Evolutionary conservation across 2,888 invertebrate genomes (phyloP), one percentile per base, ranked within the genome.

Genomic region (Eupeodes luniger): DNA sequence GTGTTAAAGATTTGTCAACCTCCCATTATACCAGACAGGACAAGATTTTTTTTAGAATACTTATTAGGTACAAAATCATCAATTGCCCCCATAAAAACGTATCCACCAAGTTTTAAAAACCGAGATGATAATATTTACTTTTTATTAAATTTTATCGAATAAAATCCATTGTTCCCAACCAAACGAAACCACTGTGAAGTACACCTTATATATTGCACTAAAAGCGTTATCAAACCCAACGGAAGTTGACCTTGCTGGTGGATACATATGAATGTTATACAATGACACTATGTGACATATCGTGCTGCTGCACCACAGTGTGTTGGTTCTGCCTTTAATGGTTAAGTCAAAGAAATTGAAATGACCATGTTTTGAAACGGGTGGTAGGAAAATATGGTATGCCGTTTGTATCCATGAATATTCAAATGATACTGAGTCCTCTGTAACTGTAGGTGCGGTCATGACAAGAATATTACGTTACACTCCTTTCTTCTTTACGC

Each of bases 291-390:
- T 59, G 61, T 51, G 66, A 51, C 72, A 72, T 40, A 61, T 51
- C 80, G 61, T 51, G 70, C 62, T 62, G 62, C n/a, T 40, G 40
- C 61, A 4, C 59, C 67, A 66, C 81, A 61, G 82, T 72, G 62
- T 82, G 78, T 79, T 85, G 69, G 80, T 79, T 80, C 75, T 72
- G 55, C 70, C 81, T 75, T 74, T 77, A 55, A 64, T 53, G 83
- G 78, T 34, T 47, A 57, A 81, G 76, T 83, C 74, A 78, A 89
- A 89, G 72, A 81, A 82, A 82, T 82, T 84, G 67, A 74, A 69
- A 81, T 76, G 75, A 49, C 55, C 59, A 61, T 62, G 80, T 57
- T 75, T 59, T 64, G 64, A 59, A 70, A 51, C 83, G 55, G 51
- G 66, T 69, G 75, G 77, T 76, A 27, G 27, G 27, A 3, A 19